These are phyloP conservation scores for Macropis europaea DNA, from an alignment of 2,888 invertebrate species.

Conservation along the genomic window DNA sequence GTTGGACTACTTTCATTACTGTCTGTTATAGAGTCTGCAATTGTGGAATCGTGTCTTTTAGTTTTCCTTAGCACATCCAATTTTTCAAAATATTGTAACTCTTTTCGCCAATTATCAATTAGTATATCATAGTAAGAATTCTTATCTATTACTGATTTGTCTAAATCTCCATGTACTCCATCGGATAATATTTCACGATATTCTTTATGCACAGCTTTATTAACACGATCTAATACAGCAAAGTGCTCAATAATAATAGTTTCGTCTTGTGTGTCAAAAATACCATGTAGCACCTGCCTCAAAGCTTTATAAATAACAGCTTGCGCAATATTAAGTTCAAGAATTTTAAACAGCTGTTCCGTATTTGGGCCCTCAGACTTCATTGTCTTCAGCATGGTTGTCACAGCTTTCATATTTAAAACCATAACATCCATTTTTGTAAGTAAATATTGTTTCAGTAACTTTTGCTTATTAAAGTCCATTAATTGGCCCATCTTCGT, in stretches of 20 bases:
- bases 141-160: slow-evolving; percentile 21
- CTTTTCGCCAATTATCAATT: slow-evolving; percentile 36
- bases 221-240: slow-evolving; percentile 35
- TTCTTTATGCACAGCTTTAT: slow-evolving; percentile 31
- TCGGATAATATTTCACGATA: slow-evolving; percentile 41
- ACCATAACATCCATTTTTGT: slow-evolving; percentile 58
- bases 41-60: slow-evolving; percentile 32
- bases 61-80: slow-evolving; percentile 29
- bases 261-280: slow-evolving; percentile 55
- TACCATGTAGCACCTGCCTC: slow-evolving; percentile 36
- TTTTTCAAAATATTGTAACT: slow-evolving; percentile 33
- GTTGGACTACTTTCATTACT: slow-evolving; percentile 40
- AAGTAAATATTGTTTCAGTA: slow-evolving; percentile 56
- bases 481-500: slow-evolving; percentile 53
- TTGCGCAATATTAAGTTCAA: slow-evolving; percentile 15
- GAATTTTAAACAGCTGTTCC: slow-evolving; percentile 42
- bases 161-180: slow-evolving; percentile 20
- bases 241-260: slow-evolving; percentile 40
- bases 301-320: slow-evolving; percentile 41
- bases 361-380: slow-evolving; percentile 30
- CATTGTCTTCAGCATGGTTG: slow-evolving; percentile 40
- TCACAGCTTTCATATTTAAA: slow-evolving; percentile 43
- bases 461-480: slow-evolving; percentile 44
- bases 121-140: slow-evolving; percentile 46
- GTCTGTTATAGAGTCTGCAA: slow-evolving; percentile 46